Percentiles rank a stretch among this genome's conserved stretches.
Evolutionary conservation across 2,113 vertebrate genomes (phyloP).

Genomic region (Bubo blakistoni): DNA sequence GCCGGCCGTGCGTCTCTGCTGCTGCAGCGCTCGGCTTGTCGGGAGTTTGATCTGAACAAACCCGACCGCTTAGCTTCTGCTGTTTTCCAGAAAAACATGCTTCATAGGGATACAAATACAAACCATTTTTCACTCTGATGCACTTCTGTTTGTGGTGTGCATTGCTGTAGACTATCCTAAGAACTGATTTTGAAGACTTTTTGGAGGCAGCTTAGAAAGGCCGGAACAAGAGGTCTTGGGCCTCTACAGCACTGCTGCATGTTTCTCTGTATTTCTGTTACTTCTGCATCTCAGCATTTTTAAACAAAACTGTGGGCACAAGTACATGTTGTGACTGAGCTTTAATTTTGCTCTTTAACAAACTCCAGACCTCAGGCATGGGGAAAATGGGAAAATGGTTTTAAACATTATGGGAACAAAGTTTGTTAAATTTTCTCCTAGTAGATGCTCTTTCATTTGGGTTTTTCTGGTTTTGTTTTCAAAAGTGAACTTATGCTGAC

Average conservation of each 20-base stretch:
- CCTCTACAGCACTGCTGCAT: fast-evolving
- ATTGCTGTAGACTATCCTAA: not conserved
- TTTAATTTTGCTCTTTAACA: not conserved
- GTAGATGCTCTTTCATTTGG: not conserved
- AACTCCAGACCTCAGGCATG: not conserved
- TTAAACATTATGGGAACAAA: not conserved
- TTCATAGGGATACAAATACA: fast-evolving
- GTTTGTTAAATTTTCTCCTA: not conserved
- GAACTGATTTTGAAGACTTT: not conserved
- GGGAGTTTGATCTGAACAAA: fast-evolving
- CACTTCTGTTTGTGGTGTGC: fast-evolving
- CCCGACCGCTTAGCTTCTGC: fast-evolving
- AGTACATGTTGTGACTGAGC: fast-evolving
- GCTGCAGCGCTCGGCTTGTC: fast-evolving
- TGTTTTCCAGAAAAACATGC: fast-evolving
- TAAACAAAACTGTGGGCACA: not conserved
- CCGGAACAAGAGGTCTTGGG: not conserved
- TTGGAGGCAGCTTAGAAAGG: not conserved
- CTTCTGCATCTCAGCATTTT: not conserved
- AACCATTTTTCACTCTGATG: not conserved
- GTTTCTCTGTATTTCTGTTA: not conserved
- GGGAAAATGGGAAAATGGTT: not conserved
- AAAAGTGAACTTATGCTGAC: not conserved
- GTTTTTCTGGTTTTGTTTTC: not conserved
- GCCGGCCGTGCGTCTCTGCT: fast-evolving